Conservation (phyloP, 2,113 vertebrate species). For the Cacatua alba region DNA sequence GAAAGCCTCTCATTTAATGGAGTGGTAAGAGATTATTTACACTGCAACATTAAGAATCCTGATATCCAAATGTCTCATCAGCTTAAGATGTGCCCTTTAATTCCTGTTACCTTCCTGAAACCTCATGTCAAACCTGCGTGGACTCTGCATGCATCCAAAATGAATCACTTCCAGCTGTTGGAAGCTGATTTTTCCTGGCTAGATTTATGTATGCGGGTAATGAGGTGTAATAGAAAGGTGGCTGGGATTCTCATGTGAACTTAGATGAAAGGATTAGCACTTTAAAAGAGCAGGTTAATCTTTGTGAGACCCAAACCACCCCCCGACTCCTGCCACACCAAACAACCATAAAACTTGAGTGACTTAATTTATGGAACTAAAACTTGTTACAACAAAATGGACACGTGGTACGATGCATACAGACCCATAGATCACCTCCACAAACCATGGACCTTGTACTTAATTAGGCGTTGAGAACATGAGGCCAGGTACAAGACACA, state of each 20-base stretch:
- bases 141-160: constrained; percentile 8
- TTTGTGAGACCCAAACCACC: background rate
- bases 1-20: background rate
- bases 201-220: constrained; percentile 2
- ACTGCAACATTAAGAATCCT: background rate
- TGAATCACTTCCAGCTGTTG: background rate
- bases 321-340: background rate
- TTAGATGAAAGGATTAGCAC: background rate
- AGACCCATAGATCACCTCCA: background rate
- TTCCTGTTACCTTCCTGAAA: constrained; percentile 18
- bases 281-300: constrained; percentile 12
- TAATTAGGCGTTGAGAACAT: background rate
- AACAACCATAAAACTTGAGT: background rate
- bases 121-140: background rate
- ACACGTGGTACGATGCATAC: fast-evolving
- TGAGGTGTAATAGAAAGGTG: background rate
- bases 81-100: constrained; percentile 25
- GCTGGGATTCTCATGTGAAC: background rate
- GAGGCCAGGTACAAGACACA: background rate
- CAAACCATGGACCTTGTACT: background rate
- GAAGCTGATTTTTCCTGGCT: background rate
- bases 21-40: constrained; percentile 35
- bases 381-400: background rate
- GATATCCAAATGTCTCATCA: background rate
- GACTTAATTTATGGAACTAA: background rate